These are phyloP conservation scores for Apistogramma diplotaenia DNA, from an alignment of 2,113 vertebrate genomes.

Conservation along the genomic window DNA sequence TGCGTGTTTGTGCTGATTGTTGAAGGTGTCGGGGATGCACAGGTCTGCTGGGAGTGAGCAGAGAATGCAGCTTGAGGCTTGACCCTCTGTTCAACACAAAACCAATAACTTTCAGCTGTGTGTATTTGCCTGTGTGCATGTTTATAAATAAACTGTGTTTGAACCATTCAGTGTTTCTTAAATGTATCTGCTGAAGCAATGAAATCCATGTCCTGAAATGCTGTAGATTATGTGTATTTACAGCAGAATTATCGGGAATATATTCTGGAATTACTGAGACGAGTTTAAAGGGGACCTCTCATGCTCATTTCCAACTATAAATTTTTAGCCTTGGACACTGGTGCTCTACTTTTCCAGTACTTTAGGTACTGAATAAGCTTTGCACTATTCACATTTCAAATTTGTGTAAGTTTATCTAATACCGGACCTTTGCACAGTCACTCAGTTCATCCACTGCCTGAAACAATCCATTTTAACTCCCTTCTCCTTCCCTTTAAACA, in stretches of 20 bases:
- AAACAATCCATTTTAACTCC: neutral
- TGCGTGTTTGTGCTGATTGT: constrained; percentile 29
- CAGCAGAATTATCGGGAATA: neutral
- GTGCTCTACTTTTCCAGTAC: neutral
- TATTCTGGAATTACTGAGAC: neutral
- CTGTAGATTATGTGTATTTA: neutral
- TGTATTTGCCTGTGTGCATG: neutral
- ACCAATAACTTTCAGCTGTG: constrained; percentile 32
- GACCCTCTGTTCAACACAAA: constrained; percentile 73
- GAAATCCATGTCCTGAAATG: neutral
- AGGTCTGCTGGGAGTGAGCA: constrained; percentile 78
- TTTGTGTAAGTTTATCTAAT: neutral
- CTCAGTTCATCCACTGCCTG: neutral
- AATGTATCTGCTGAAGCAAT: neutral
- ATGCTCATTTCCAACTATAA: neutral
- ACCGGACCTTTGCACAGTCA: neutral
- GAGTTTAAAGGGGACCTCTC: neutral
- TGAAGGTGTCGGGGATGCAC: constrained; percentile 59
- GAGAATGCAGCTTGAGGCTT: constrained; percentile 71
- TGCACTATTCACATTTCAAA: neutral
- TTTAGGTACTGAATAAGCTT: neutral
- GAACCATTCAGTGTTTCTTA: neutral
- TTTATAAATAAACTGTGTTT: neutral
- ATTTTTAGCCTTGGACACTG: neutral
- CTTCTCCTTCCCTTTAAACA: neutral